A percentile compares a stretch with the other conserved stretches of the same genome.
Conservation (phyloP, 2,888 invertebrate genomes). For the Epinotia ramella region DNA sequence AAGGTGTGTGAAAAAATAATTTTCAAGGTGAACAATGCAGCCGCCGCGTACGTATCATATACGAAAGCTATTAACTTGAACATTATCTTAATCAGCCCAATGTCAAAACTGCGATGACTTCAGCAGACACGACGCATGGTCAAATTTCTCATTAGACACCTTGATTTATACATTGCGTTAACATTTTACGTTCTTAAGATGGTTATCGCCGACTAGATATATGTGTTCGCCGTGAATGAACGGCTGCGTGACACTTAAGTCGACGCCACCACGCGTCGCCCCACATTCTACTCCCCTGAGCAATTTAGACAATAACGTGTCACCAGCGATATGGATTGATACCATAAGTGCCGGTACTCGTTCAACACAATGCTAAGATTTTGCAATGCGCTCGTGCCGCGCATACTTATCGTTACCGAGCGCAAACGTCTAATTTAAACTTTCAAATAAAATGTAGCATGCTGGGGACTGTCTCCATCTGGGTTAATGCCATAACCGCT, state of each 20-base stretch:
- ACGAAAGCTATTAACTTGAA: slow-evolving; percentile 44
- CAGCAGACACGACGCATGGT: slow-evolving; percentile 43
- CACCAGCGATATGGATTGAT: slow-evolving; percentile 48
- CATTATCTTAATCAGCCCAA: slow-evolving; percentile 50
- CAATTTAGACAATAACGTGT: slow-evolving; percentile 54
- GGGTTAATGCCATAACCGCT: slow-evolving; percentile 56
- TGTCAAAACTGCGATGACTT: slow-evolving; percentile 48
- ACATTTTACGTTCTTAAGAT: slow-evolving; percentile 52
- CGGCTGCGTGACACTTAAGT: slow-evolving; percentile 51
- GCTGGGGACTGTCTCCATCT: slow-evolving; percentile 49
- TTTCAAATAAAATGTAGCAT: slow-evolving; percentile 41
- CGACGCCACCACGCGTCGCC: slow-evolving; percentile 49
- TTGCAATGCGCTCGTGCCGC: slow-evolving; percentile 48
- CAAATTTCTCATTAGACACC: slow-evolving; percentile 48
- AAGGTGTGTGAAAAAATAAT: slow-evolving; percentile 47
- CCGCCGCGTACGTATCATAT: slow-evolving; percentile 36
- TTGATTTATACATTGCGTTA: slow-evolving; percentile 52
- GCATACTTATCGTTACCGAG: slow-evolving; percentile 43
- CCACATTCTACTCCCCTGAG: slow-evolving; percentile 49
- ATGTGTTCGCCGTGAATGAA: slow-evolving; percentile 43
- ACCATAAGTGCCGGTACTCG: slow-evolving; percentile 45
- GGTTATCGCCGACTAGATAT: slow-evolving; percentile 49
- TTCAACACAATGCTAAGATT: slow-evolving; percentile 51
- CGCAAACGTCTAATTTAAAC: slow-evolving; percentile 43
- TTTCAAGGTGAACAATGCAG: slow-evolving; percentile 51